Base-by-base conservation (phyloP, 1,140 invertebrate species). In the Caenorhabditis inopinata region DNA sequence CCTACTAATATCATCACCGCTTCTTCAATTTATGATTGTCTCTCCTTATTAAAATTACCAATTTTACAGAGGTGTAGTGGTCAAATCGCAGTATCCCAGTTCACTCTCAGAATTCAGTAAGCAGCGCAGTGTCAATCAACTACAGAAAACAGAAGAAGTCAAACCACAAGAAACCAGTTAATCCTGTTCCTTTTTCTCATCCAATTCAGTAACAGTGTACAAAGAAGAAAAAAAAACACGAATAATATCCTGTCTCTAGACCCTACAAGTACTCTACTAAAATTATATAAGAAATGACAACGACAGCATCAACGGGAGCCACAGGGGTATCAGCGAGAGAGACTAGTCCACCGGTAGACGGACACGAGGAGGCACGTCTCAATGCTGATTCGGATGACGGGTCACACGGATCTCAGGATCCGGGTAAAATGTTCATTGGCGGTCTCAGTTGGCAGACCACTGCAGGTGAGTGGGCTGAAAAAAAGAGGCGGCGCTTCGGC, bases 371-470 rank as follows among this genome's bases (percentile, higher is more conserved):
- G 35, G 74, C 80, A 3, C 74, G 75, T 18, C 75, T 81, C 5
- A 77, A 81, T 74, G 80, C 80, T 21, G 80, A 81, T 49, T 81
- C 80, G 1, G 80, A 81, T 68, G 80, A 81, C 51, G 80, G 80
- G 51, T 75, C 62, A 47, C 78, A 79, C 51, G 46, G 46, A 48
- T 58, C 75, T 16, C 80, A 81, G 46, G 80, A 81, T 73, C 80
- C 80, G 0, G 80, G 80, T 92, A 98, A 98, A 94, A 98, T 98
- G 96, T 98, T 98, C 92, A 96, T 98, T 91, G 96, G 96, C 89
- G 96, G 96, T 87, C 93, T 98, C 87, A 97, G 95, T 91, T 98
- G 96, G 95, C 96, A 98, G 92, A 98, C 96, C 88, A 96, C 95
- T 92, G 95, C 96, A 93, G 96, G 95, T 97, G 93, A 25, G 68